Base-by-base conservation (phyloP, 2,797 vertebrate species). In the Lophius americanus region DNA sequence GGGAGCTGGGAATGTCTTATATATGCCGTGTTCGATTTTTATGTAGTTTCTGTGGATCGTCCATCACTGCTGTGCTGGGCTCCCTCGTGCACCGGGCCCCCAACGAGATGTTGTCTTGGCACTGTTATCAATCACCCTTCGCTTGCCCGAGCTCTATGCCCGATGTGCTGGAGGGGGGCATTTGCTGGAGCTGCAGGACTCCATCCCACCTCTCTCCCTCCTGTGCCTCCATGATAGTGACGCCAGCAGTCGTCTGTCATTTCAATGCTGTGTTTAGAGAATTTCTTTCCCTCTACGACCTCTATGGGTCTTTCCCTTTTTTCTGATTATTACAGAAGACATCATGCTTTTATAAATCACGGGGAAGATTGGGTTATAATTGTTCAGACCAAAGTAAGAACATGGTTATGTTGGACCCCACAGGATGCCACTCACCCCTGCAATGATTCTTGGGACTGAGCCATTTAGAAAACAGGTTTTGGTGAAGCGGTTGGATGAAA, bases 21-120 rank as follows among this genome's bases (percentile, higher is more conserved):
- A 82, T 86, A 86, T 86, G 87, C 80, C 70, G 48, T 73, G 61
- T 91, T 90, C 75, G 76, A 89, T 89, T 92, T 91, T 86, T 88
- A 88, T 83, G 88, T 85, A 82, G 83, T 73, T 52, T 88, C 79
- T 79, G 72, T 64, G 36, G 85, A 64, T 92, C 89, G 84, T 92
- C 84, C 88, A 90, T 92, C 91, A 91, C 77, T 60, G 72, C 77
- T 70, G 84, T 43, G 81, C 79, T 39, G 51, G 76, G 80, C 74
- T 73, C 83, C 80, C 80, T 78, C 70, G 85, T 87, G 82, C 73
- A 66, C 64, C 5, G 64, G 79, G 85, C 82, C 81, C 73, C 78
- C 81, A 85, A 89, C 71, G 80, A 88, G 88, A 81, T 85, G 85
- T 88, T 89, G 82, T 86, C 84, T 80, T 83, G 86, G 87, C 87